A percentile compares a stretch with the other conserved stretches of the same genome.
Evolutionary conservation across 2,888 invertebrate species (phyloP).

Genomic region (Sympetrum striolatum): DNA sequence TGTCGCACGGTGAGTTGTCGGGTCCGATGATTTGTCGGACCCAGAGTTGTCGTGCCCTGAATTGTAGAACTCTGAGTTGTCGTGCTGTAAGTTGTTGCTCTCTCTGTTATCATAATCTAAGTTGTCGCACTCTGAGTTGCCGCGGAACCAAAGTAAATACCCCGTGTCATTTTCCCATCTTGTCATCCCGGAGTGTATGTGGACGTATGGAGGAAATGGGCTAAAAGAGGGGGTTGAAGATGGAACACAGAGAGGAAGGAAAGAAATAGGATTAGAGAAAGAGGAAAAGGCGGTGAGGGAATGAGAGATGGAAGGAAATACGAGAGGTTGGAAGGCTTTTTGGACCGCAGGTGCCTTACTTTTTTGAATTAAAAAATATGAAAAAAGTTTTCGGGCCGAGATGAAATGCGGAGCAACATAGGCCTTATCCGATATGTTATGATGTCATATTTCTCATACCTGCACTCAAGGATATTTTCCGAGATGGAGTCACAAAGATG

Average conservation of each 20-base stretch:
- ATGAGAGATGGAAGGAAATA: background rate
- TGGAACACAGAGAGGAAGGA: background rate
- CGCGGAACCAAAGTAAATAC: no score
- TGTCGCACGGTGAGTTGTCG: no score
- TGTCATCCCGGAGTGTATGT: no score
- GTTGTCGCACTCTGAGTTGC: no score
- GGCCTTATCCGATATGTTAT: conserved; percentile 37
- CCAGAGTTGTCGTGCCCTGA: no score
- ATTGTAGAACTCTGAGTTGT: no score
- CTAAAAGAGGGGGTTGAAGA: no score
- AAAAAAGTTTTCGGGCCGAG: conserved; percentile 1
- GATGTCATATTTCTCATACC: conserved; percentile 30
- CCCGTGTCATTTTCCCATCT: no score
- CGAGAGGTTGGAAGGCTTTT: background rate
- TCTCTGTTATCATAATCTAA: no score
- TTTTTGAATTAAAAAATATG: conserved; percentile 37
- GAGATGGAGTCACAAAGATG: background rate
- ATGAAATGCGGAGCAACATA: conserved; percentile 35
- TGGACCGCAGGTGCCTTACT: conserved; percentile 34
- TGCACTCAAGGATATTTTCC: background rate
- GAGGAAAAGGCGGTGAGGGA: background rate
- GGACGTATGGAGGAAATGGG: no score
- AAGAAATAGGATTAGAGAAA: background rate
- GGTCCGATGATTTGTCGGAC: no score
- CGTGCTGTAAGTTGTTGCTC: no score